These are phyloP conservation scores for Salvator merianae DNA, from an alignment of 2,113 vertebrate species.

Conservation along the genomic window DNA sequence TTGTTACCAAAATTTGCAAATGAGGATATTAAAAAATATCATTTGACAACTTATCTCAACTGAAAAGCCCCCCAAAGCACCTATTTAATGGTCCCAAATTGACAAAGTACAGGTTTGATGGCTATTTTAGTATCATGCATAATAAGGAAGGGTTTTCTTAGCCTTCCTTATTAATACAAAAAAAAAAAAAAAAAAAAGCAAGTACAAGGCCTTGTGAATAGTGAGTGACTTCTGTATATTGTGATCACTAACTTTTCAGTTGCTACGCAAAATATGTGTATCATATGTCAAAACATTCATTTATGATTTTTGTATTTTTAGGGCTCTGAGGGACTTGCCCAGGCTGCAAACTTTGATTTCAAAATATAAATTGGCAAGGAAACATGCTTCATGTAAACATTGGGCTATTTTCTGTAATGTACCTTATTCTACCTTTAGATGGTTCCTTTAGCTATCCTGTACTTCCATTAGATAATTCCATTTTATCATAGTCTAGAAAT, in stretches of 20 bases:
- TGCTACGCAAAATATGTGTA: slow-evolving; percentile 9
- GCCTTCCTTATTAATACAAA: slow-evolving; percentile 18
- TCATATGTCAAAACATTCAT: slow-evolving; percentile 40
- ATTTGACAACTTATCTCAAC: no score
- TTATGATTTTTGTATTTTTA: background rate
- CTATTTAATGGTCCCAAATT: no score
- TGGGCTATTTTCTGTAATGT: slow-evolving; percentile 44
- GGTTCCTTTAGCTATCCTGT: slow-evolving; percentile 17
- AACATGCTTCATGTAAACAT: slow-evolving; percentile 18
- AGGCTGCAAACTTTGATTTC: slow-evolving; percentile 43
- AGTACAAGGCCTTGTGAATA: no score
- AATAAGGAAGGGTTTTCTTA: no score
- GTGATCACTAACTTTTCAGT: slow-evolving; percentile 21
- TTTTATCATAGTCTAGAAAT: slow-evolving; percentile 48
- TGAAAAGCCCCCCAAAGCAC: no score
- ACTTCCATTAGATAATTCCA: slow-evolving; percentile 23
- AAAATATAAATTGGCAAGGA: background rate
- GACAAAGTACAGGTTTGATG: no score
- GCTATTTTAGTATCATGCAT: no score
- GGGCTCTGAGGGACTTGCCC: slow-evolving; percentile 32
- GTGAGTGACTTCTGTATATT: background rate
- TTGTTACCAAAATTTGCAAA: no score
- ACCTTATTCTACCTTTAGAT: background rate
- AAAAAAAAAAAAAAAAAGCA: background rate
- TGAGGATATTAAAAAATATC: no score